Conservation (phyloP, 2,113 vertebrate species). For the Cavia aperea region DNA sequence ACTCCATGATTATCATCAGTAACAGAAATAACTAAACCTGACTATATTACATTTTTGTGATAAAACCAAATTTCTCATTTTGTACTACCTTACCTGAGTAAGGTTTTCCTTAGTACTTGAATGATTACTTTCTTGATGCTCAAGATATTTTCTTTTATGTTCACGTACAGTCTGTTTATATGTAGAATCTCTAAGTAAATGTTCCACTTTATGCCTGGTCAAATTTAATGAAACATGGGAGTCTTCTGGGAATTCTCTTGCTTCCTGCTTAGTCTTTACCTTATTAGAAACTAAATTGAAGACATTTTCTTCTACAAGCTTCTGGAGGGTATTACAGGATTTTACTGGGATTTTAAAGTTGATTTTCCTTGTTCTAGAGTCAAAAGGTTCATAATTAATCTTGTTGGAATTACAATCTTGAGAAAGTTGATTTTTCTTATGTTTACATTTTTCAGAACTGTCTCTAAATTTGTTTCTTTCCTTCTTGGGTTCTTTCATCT, state of each 20-base stretch:
- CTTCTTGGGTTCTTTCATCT: conserved; percentile 66
- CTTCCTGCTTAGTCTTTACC: conserved; percentile 39
- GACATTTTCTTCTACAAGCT: background rate
- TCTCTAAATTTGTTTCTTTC: conserved; percentile 53
- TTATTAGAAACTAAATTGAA: conserved; percentile 6
- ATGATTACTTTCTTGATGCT: conserved; percentile 2
- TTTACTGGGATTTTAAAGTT: conserved; percentile 65
- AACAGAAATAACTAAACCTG: conserved; percentile 2
- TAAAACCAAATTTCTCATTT: background rate
- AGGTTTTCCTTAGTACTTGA: conserved; percentile 16
- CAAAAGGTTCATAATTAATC: conserved; percentile 41
- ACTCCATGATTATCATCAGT: background rate
- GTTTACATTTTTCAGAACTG: conserved; percentile 62
- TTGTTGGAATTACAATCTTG: conserved; percentile 37
- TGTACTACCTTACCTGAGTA: conserved; percentile 42
- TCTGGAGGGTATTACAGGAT: background rate
- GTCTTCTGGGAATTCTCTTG: conserved; percentile 42
- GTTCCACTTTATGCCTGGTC: conserved; percentile 45
- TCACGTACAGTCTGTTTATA: background rate
- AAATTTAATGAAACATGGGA: conserved; percentile 8
- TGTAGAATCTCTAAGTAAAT: background rate
- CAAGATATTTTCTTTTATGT: background rate
- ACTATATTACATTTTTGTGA: background rate
- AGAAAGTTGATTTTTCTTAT: conserved; percentile 25
- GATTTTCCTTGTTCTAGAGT: conserved; percentile 46